phyloP scores from a whole-genome alignment of 2,797 vertebrate species.

The Labroides dimidiatus region DNA sequence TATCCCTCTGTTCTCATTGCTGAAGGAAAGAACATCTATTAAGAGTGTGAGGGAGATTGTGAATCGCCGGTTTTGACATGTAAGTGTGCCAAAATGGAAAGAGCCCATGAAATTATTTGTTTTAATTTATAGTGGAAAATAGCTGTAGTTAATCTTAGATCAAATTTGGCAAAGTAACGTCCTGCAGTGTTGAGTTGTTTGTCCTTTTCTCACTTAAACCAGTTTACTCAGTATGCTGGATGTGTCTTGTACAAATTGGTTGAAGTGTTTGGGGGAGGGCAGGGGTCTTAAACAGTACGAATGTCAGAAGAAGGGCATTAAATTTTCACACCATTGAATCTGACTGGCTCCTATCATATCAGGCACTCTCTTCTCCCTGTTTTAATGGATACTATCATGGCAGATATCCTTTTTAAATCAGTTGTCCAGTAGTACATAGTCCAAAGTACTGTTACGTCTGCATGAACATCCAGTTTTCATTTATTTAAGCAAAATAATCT shows the following conservation, averaged over 20 bases:
- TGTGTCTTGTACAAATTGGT: conserved; percentile 68
- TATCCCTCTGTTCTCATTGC: conserved; percentile 71
- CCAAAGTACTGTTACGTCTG: conserved; percentile 33
- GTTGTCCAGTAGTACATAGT: conserved; percentile 23
- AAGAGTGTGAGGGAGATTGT: conserved; percentile 71
- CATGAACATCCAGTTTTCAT: conserved; percentile 24
- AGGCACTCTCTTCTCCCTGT: conserved; percentile 21
- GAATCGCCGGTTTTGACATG: conserved; percentile 76
- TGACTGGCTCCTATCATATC: conserved; percentile 20
- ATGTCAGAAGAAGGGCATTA: conserved; percentile 75
- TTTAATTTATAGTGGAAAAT: conserved; percentile 81
- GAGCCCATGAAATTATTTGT: conserved; percentile 72
- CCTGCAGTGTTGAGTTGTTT: conserved; percentile 67
- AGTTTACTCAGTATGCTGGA: conserved; percentile 75
- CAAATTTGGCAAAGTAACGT: conserved; percentile 70
- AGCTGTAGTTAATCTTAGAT: conserved; percentile 71
- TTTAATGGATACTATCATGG: conserved; percentile 35
- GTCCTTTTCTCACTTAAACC: conserved; percentile 56
- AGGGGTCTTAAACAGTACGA: conserved; percentile 42
- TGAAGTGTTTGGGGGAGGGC: conserved; percentile 44
- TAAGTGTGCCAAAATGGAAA: conserved; percentile 84
- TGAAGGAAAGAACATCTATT: conserved; percentile 77
- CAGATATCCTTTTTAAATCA: conserved; percentile 25
- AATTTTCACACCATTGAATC: conserved; percentile 49
- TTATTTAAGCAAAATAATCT: conserved; percentile 1